Conservation (phyloP, 2,113 vertebrate genomes). For the Cyphomyrus plagiostoma region DNA sequence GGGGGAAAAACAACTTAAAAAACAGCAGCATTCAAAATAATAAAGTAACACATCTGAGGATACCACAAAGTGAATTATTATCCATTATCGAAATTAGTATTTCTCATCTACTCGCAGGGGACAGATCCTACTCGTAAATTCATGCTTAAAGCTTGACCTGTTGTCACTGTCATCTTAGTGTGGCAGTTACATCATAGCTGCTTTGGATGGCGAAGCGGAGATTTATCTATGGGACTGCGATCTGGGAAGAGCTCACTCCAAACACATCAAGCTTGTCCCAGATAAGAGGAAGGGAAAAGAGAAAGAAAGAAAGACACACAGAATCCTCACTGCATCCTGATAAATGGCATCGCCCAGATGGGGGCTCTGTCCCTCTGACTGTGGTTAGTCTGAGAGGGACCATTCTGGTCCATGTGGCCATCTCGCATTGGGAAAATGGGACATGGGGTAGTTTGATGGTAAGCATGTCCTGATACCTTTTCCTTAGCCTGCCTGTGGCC, state of each 20-base stretch:
- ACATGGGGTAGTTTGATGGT: not conserved
- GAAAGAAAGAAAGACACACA: not conserved
- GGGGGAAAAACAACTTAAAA: not conserved
- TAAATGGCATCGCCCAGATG: not conserved
- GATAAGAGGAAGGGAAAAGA: constrained; percentile 21
- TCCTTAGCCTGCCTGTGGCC: not conserved
- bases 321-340: not conserved
- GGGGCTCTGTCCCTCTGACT: not conserved
- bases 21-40: not conserved
- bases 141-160: not conserved
- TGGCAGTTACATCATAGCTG: not conserved
- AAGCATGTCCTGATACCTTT: not conserved
- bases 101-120: not conserved
- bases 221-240: constrained; percentile 31
- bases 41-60: not conserved
- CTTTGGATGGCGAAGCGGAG: not conserved
- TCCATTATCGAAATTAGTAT: not conserved
- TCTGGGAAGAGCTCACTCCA: constrained; percentile 35
- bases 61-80: not conserved
- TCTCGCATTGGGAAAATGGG: not conserved
- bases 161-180: not conserved
- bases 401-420: not conserved
- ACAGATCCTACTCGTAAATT: not conserved
- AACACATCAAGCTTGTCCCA: constrained; percentile 39
- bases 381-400: not conserved